phyloP scores from a whole-genome alignment of 2,888 invertebrate genomes.

The Pherbina coryleti region DNA sequence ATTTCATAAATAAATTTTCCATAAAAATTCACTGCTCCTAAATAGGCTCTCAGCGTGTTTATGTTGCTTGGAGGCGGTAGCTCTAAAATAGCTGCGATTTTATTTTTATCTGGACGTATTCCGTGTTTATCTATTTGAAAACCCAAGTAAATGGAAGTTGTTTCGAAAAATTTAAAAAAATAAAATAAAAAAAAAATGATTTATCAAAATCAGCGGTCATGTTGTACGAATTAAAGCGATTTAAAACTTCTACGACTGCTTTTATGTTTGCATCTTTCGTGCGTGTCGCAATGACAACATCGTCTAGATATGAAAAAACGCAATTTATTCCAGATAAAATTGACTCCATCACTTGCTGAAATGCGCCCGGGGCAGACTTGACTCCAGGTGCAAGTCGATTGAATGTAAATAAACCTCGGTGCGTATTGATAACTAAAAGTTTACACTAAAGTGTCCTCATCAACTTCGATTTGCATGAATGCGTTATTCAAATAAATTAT shows the following conservation, averaged over 20 bases:
- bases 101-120: too few species aligned
- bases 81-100: too few species aligned
- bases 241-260: background rate
- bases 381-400: constrained; percentile 41
- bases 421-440: constrained; percentile 33
- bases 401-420: constrained; percentile 40
- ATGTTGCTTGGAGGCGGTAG: background rate
- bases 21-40: background rate
- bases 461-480: constrained; percentile 46
- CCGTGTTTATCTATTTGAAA: background rate
- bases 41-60: background rate
- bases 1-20: background rate
- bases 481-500: constrained; percentile 45
- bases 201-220: background rate
- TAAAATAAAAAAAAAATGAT: too few species aligned
- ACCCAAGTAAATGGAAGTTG: background rate
- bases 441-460: background rate
- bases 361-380: constrained; percentile 15
- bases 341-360: too few species aligned
- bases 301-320: constrained; percentile 4
- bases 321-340: background rate
- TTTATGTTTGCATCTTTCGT: background rate
- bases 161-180: background rate
- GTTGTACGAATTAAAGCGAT: background rate
- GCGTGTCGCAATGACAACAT: background rate